Evolutionary conservation across 2,888 invertebrate genomes (phyloP).

Genomic region (Electrophaes corylata): DNA sequence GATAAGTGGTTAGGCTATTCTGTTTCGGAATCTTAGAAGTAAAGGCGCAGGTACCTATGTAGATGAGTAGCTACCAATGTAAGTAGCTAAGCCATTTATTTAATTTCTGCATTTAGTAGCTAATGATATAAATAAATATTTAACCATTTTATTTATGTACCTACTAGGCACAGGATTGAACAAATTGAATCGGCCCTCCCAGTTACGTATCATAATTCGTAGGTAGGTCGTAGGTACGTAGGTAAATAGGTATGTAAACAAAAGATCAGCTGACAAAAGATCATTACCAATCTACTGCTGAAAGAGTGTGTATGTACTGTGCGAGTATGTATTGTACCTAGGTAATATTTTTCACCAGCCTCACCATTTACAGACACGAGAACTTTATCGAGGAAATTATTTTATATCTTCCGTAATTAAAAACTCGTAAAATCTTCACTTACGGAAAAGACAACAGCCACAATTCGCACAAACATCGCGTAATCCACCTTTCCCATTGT

Average conservation of each 20-base stretch:
- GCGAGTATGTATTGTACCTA: background rate
- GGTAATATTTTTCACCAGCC: background rate
- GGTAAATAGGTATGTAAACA: background rate
- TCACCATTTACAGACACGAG: background rate
- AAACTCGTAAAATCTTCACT: constrained; percentile 48
- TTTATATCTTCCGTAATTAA: background rate
- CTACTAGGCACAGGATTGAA: too few relatives aligned
- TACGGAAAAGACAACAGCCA: constrained; percentile 75
- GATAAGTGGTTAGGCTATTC: too few relatives aligned
- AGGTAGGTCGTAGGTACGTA: background rate
- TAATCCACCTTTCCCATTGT: constrained; percentile 71
- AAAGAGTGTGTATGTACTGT: background rate
- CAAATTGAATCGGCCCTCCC: background rate
- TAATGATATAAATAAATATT: too few relatives aligned
- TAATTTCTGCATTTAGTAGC: too few relatives aligned
- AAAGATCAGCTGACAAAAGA: constrained; percentile 1
- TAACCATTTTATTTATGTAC: too few relatives aligned
- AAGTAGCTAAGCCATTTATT: too few relatives aligned
- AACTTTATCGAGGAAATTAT: background rate
- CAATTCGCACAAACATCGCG: constrained; percentile 70
- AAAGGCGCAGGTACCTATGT: too few relatives aligned
- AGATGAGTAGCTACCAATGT: too few relatives aligned
- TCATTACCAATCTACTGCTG: background rate
- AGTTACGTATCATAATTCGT: constrained; percentile 1
- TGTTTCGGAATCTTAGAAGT: too few relatives aligned